Evolutionary conservation across 2,113 vertebrate genomes (phyloP).

Genomic region (Apus apus): DNA sequence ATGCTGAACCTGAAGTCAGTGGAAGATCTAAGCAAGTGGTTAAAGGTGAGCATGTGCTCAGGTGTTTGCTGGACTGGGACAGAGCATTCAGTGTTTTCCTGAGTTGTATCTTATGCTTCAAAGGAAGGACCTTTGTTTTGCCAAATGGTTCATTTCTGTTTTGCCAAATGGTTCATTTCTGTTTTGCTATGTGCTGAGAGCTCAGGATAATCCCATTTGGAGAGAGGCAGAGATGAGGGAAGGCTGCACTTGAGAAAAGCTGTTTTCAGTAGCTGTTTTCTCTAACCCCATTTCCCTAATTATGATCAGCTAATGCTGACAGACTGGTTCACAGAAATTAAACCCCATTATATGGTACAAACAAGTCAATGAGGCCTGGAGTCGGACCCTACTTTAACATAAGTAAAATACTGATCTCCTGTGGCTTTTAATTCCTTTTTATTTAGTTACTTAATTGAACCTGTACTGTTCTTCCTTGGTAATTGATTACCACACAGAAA

Average conservation of each 20-base stretch:
- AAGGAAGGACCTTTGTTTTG: slow-evolving; percentile 5
- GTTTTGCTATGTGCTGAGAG: not conserved
- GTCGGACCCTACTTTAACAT: not conserved
- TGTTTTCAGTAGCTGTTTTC: slow-evolving; percentile 32
- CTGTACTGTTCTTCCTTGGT: not conserved
- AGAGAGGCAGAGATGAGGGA: not conserved
- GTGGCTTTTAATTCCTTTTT: slow-evolving; percentile 57
- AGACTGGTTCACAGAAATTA: slow-evolving; percentile 31
- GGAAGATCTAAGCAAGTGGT: not conserved
- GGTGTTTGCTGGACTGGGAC: not conserved
- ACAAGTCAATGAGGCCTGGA: slow-evolving; percentile 16
- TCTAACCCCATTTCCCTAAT: slow-evolving; percentile 25
- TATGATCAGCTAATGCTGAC: slow-evolving; percentile 30
- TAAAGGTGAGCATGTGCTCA: not conserved
- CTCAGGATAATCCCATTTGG: slow-evolving; percentile 19
- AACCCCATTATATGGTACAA: not conserved
- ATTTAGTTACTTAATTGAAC: slow-evolving; percentile 57
- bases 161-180: not conserved
- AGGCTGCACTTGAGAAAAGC: slow-evolving; percentile 2
- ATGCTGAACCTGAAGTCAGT: not conserved
- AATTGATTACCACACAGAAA: slow-evolving; percentile 26
- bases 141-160: not conserved
- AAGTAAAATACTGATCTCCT: slow-evolving; percentile 30
- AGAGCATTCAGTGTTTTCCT: not conserved
- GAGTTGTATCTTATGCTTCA: not conserved